Evolutionary conservation across 2,888 invertebrate genomes (phyloP).

Genomic region (Metacarcinus magister): DNA sequence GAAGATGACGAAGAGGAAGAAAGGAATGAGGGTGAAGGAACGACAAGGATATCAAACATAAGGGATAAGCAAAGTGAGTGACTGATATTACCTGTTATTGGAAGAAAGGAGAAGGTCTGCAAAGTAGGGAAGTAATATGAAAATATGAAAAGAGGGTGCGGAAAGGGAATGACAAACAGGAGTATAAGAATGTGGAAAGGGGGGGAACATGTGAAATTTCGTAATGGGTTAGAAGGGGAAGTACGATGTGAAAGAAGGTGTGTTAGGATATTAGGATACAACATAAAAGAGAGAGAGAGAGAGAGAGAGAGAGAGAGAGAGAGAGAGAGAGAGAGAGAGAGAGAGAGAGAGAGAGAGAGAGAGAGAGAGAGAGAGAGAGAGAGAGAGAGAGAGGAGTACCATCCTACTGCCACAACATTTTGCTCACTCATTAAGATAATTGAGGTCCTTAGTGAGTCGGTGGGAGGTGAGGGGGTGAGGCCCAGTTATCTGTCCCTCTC

Average conservation of each 20-base stretch:
- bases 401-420: not conserved
- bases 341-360: not conserved
- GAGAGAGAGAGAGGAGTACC: not conserved
- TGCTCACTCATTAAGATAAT: slow-evolving; percentile 48
- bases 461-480: not conserved
- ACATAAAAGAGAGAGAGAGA: not conserved
- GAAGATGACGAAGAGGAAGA: not conserved
- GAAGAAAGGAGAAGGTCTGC: not conserved
- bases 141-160: not conserved
- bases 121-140: not conserved
- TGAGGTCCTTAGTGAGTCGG: slow-evolving; percentile 7
- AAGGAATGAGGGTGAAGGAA: not conserved
- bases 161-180: not conserved
- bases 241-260: not conserved
- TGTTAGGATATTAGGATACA: not conserved
- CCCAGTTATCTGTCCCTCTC: slow-evolving; percentile 8
- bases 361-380: not conserved
- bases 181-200: not conserved
- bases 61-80: too few relatives aligned
- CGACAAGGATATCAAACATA: too few relatives aligned
- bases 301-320: not conserved
- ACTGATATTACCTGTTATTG: not conserved
- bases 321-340: not conserved
- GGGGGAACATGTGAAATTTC: not conserved
- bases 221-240: not conserved